phyloP scores from a whole-genome alignment of 2,888 invertebrate genomes.

The Patella pellucida region DNA sequence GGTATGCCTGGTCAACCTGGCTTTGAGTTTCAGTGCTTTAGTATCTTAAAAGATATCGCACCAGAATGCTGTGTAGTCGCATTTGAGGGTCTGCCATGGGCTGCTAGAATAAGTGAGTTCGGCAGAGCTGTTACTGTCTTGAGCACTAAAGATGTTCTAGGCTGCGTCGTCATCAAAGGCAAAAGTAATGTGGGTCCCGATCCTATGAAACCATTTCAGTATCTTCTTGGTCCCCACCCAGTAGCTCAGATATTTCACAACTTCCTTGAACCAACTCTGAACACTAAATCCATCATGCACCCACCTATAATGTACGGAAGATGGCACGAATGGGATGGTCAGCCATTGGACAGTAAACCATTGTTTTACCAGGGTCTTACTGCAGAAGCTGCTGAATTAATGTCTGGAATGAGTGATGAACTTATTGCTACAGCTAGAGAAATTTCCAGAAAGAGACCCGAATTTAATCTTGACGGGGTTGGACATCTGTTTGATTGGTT shows the following conservation, averaged over 20 bases:
- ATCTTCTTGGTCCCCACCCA: slow-evolving; percentile 46
- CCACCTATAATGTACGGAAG: slow-evolving; percentile 56
- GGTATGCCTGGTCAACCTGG: slow-evolving; percentile 61
- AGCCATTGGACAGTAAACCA: slow-evolving; percentile 45
- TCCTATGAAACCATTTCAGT: slow-evolving; percentile 42
- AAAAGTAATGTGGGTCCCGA: slow-evolving; percentile 25
- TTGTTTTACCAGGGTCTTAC: slow-evolving; percentile 60
- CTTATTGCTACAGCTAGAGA: slow-evolving; percentile 47
- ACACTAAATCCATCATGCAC: slow-evolving; percentile 55
- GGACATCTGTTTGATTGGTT: slow-evolving; percentile 54
- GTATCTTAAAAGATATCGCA: slow-evolving; percentile 41
- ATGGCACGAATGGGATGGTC: slow-evolving; percentile 55
- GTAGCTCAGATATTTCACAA: slow-evolving; percentile 43
- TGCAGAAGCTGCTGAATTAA: slow-evolving; percentile 42
- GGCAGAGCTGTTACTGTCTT: slow-evolving; percentile 50
- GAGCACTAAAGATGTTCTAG: slow-evolving; percentile 49
- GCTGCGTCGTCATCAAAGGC: slow-evolving; percentile 42
- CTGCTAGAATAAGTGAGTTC: slow-evolving; percentile 53
- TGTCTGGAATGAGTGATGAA: slow-evolving; percentile 53
- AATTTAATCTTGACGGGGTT: slow-evolving; percentile 47
- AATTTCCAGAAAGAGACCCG: slow-evolving; percentile 37
- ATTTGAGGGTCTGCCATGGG: slow-evolving; percentile 58
- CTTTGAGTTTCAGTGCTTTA: slow-evolving; percentile 53
- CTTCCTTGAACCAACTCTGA: slow-evolving; percentile 53
- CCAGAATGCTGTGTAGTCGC: slow-evolving; percentile 43